These are phyloP conservation scores for Parauchenoglanis ngamensis DNA, from an alignment of 2,797 vertebrate genomes.

Conservation along the genomic window DNA sequence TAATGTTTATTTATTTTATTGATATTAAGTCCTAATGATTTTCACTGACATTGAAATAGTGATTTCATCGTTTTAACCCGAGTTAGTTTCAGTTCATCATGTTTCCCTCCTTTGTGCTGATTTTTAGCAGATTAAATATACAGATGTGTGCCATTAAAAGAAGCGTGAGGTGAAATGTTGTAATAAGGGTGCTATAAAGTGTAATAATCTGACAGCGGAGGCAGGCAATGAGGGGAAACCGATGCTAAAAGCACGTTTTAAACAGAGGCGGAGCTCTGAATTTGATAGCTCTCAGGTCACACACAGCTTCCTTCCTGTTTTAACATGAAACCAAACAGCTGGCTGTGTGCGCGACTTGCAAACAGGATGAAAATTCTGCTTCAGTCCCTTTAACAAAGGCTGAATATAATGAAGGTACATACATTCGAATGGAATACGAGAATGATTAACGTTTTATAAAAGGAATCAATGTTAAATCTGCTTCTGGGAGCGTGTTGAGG, in stretches of 20 bases:
- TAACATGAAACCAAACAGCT: background rate
- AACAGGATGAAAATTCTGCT: background rate
- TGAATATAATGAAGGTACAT: no score
- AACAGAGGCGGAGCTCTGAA: background rate
- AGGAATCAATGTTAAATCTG: background rate
- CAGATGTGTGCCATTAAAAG: background rate
- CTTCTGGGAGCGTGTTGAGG: background rate
- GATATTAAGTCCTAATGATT: constrained; percentile 48
- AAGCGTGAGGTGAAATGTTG: background rate
- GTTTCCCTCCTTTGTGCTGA: background rate
- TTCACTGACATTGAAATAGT: background rate
- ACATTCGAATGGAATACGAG: background rate
- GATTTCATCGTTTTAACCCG: background rate
- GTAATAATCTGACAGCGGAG: background rate
- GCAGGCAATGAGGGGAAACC: background rate
- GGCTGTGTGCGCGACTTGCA: background rate
- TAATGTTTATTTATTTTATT: constrained; percentile 33
- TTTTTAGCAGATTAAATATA: background rate
- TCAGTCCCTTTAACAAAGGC: background rate
- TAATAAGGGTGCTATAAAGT: background rate
- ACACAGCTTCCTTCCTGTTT: constrained; percentile 9
- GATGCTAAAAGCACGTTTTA: background rate
- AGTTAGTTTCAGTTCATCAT: background rate
- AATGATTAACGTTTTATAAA: background rate
- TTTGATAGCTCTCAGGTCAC: background rate